Evolutionary conservation across 2,113 vertebrate species (phyloP).

Genomic region (Pelodiscus sinensis): DNA sequence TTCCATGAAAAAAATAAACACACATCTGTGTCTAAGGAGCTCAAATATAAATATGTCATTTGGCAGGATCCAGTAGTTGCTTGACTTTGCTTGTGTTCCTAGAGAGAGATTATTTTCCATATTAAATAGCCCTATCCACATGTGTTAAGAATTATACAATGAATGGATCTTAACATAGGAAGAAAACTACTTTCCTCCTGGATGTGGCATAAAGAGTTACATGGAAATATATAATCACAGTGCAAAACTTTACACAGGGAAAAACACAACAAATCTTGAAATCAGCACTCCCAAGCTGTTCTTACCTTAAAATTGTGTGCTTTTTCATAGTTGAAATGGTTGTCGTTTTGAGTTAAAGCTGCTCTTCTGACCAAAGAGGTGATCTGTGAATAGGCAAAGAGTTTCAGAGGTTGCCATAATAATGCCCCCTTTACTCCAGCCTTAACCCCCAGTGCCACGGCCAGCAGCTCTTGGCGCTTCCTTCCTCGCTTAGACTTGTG

Average conservation of each 20-base stretch:
- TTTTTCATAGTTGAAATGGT: slow-evolving; percentile 95
- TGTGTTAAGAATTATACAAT: neutral
- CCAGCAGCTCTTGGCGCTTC: slow-evolving; percentile 92
- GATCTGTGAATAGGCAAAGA: slow-evolving; percentile 98
- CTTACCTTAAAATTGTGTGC: slow-evolving; percentile 99
- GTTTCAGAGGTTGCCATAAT: slow-evolving; percentile 97
- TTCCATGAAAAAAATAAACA: neutral
- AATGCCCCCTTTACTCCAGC: slow-evolving; percentile 87
- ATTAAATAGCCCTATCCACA: neutral
- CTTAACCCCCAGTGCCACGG: slow-evolving; percentile 91
- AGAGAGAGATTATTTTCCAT: neutral
- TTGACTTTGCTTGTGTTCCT: neutral
- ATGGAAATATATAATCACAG: neutral
- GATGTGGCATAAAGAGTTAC: neutral
- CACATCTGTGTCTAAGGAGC: neutral
- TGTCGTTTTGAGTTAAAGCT: slow-evolving; percentile 91
- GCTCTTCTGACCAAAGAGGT: slow-evolving; percentile 91
- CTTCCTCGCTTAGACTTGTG: slow-evolving; percentile 86
- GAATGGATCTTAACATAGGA: neutral
- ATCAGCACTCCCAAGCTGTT: neutral
- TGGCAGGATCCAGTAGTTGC: neutral
- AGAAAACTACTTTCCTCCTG: neutral
- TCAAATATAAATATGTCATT: neutral
- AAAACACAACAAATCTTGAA: neutral
- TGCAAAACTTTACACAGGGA: neutral